phyloP scores from a whole-genome alignment of 2,888 invertebrate genomes.

The Thalpophila matura region DNA sequence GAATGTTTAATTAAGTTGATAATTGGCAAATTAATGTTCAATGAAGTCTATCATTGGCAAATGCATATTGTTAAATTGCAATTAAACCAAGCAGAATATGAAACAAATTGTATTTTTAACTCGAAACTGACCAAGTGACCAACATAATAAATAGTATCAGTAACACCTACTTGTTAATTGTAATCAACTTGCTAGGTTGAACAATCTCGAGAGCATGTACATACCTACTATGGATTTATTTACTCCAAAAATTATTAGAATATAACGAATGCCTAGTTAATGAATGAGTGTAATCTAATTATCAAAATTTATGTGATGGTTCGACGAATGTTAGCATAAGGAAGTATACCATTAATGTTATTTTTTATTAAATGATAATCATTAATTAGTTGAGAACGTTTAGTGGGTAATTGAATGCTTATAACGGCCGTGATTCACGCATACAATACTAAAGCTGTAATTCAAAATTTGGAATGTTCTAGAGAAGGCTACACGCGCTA shows the following conservation, averaged over 20 bases:
- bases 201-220: slow-evolving; percentile 82
- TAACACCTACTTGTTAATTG: slow-evolving; percentile 19
- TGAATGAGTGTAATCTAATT: slow-evolving; percentile 66
- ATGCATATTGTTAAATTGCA: slow-evolving; percentile 4
- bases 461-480: slow-evolving; percentile 14
- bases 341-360: slow-evolving; percentile 83
- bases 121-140: slow-evolving; percentile 32
- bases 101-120: slow-evolving; percentile 11
- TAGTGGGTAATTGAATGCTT: slow-evolving; percentile 47
- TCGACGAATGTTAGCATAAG: slow-evolving; percentile 67
- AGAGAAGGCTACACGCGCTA: slow-evolving; percentile 19
- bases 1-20: slow-evolving; percentile 16
- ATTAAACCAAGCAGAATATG: neutral
- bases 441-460: slow-evolving; percentile 15
- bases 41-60: slow-evolving; percentile 15
- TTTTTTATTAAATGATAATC: slow-evolving; percentile 69
- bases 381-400: slow-evolving; percentile 53
- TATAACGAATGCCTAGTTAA: slow-evolving; percentile 65
- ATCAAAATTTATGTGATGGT: slow-evolving; percentile 66
- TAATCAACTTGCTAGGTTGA: slow-evolving; percentile 75
- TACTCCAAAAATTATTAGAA: slow-evolving; percentile 84
- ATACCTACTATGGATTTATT: slow-evolving; percentile 80
- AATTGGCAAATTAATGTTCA: no score
- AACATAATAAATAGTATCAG: no score
- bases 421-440: slow-evolving; percentile 36